Evolutionary conservation across 2,797 vertebrate genomes (phyloP), one percentile per base, ranked within the genome.

Genomic region (Alca torda): DNA sequence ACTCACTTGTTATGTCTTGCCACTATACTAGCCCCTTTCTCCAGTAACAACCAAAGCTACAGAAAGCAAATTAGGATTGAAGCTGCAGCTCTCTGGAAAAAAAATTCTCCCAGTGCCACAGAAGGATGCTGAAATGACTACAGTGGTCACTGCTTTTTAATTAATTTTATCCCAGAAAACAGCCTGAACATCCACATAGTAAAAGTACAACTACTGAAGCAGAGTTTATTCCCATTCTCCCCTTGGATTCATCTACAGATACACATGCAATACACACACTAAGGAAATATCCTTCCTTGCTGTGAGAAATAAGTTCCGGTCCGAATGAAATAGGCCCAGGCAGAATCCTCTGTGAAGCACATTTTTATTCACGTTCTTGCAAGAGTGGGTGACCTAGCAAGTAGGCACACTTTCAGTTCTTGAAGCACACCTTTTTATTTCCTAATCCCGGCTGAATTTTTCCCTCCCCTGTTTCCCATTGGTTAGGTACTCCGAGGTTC

Each of bases 1-100:
- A 84, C n/a, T 74, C 0, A 0, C 16, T 51, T 5, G 11, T 51
- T 73, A 24, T 1, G 2, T 43, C 68, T 61, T 19, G 8, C 18
- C 59, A 65, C 30, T 25, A 11, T 4, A 51, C 10, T 19, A 80
- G n/a, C 6, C 30, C 37, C 50, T 68, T 88, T 57, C 39, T 30
- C 61, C 51, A 74, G 25, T 48, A 92, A 72, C 9, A 88, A 43
- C 6, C 24, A 83, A 67, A 57, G 4, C 12, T 20, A 57, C 4
- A 67, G 28, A 67, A 90, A 78, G 70, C 1, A 57, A 90, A 78
- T 56, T 5, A 68, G 25, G 11, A 81, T 2, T 53, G 61, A 93
- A 81, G 48, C 25, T 33, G 30, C n/a, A 75, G 53, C 17, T 48
- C 46, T 46, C 39, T n/a, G 67, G 78, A 82, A 70, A 48, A 72